Evolutionary conservation across 2,113 vertebrate genomes (phyloP).

Genomic region (Syngnathus floridae): DNA sequence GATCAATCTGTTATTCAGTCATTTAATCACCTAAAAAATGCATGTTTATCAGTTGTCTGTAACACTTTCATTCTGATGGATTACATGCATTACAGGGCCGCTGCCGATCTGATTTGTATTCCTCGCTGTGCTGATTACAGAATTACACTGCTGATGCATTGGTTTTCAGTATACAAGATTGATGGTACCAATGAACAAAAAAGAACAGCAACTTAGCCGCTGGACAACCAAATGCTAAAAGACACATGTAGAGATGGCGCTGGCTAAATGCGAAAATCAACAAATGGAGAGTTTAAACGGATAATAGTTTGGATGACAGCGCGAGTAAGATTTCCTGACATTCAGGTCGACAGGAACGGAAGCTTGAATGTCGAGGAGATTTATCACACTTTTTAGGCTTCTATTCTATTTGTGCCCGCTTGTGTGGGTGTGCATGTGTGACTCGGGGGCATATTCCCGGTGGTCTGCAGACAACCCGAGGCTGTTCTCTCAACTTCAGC

Average conservation of each 20-base stretch:
- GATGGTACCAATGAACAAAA: conserved; percentile 57
- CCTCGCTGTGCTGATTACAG: conserved; percentile 64
- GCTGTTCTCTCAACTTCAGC: conserved; percentile 67
- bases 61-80: conserved; percentile 65
- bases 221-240: conserved; percentile 9
- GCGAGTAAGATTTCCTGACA: conserved; percentile 32
- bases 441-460: conserved; percentile 63
- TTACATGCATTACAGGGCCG: conserved; percentile 60
- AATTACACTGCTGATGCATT: conserved; percentile 70
- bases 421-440: conserved; percentile 28
- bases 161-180: conserved; percentile 60
- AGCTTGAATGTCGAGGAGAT: conserved; percentile 18
- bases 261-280: conserved; percentile 23
- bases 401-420: conserved; percentile 16
- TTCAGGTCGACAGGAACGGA: conserved; percentile 7
- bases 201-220: conserved; percentile 21
- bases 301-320: conserved; percentile 39
- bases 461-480: conserved; percentile 62
- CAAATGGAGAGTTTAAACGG: conserved; percentile 24
- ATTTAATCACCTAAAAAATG: conserved; percentile 65
- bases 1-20: conserved; percentile 62
- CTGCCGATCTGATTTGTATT: conserved; percentile 69
- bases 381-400: conserved; percentile 35
- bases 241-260: conserved; percentile 3
- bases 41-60: conserved; percentile 65